phyloP scores from a whole-genome alignment of 2,113 vertebrate genomes.

The Okapia johnstoni region DNA sequence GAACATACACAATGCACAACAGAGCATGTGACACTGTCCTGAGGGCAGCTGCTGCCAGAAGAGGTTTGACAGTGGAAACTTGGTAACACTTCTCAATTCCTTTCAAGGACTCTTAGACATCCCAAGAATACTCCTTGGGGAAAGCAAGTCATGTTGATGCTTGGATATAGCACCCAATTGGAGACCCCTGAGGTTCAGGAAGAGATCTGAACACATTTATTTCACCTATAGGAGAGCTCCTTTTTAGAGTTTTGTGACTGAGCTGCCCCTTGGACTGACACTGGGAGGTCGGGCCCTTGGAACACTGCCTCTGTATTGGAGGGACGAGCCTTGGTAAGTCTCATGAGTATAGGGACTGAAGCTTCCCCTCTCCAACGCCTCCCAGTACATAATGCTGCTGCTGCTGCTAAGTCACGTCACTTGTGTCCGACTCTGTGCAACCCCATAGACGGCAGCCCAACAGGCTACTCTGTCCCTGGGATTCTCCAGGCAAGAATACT shows the following conservation, averaged over 20 bases:
- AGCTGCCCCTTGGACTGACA: not conserved
- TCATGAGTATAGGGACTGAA: not conserved
- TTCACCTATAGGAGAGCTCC: not conserved
- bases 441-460: too few relatives aligned
- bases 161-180: not conserved
- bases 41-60: not conserved
- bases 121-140: not conserved
- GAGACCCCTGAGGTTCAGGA: not conserved
- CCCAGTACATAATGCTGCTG: not conserved
- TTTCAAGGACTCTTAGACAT: not conserved
- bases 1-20: fast-evolving
- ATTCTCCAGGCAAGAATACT: too few relatives aligned
- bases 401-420: too few relatives aligned
- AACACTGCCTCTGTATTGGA: fast-evolving
- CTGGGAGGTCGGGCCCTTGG: fast-evolving
- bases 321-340: not conserved
- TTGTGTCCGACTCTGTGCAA: too few relatives aligned
- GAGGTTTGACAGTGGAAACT: not conserved
- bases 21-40: fast-evolving
- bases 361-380: not conserved
- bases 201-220: not conserved
- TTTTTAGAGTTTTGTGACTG: not conserved
- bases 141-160: not conserved
- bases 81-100: not conserved
- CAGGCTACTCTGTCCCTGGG: too few relatives aligned